Evolutionary conservation across 2,888 invertebrate genomes (phyloP), one percentile per base, ranked within the genome.

Genomic region (Torymus aiolomorphi): DNA sequence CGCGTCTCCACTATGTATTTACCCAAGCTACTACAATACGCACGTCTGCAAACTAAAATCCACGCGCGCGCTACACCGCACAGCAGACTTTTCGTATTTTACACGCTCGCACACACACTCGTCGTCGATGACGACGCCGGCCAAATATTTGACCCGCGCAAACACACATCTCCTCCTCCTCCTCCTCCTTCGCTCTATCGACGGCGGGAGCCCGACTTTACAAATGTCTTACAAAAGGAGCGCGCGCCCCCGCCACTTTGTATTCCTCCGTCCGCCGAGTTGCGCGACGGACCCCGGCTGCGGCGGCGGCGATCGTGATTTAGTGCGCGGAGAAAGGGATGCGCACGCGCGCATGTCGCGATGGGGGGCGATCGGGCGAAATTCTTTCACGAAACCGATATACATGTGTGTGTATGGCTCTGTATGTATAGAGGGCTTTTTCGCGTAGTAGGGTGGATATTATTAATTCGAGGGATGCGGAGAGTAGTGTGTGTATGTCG

Each of bases 191-290:
- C 42, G 42, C 8, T 42, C 42, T 42, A 42, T 42, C 42, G 42
- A 42, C 42, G 42, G 42, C 67, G 65, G 73, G 76, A 69, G 76
- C 70, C 51, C 59, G 73, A 74, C 74, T 84, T 85, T 87, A 88
- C 88, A 89, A 89, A 89, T 89, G 87, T 88, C 87, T 88, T 88
- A 89, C 88, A 89, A 89, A 84, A 88, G 87, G 85, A 82, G 80
- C 82, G 79, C 77, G 71, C 77, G 70, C 80, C 71, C 77, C 62
- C 61, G 76, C 73, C 73, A 73, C 80, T 80, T 73, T 73, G 76
- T 69, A 54, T 57, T 70, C 52, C 62, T 3, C 13, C 14, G 20
- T 54, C 66, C 16, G 59, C 65, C 14, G 52, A 67, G 10, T 54
- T 16, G 49, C 54, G 69, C 51, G 52, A 65, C 49, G 89, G 84